phyloP scores from a whole-genome alignment of 2,888 invertebrate species.

The Serripes groenlandicus region DNA sequence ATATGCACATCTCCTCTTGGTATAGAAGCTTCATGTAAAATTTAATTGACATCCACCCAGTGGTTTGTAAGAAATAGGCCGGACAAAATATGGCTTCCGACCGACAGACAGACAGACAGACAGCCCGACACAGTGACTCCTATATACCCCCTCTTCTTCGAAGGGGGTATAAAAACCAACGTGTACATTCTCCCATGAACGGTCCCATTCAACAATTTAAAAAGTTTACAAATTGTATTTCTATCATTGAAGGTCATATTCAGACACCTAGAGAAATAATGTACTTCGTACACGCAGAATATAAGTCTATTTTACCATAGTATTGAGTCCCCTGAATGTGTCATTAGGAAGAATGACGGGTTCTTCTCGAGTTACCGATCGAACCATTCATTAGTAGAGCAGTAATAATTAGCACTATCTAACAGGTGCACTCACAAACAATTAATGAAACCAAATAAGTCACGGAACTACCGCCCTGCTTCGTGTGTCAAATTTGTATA shows the following conservation, averaged over 20 bases:
- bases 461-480: constrained; percentile 10
- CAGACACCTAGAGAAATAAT: neutral
- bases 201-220: too few species aligned
- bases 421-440: constrained; percentile 25
- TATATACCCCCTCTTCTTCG: too few species aligned
- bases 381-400: neutral
- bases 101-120: too few species aligned
- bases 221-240: too few species aligned
- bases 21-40: too few species aligned
- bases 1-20: too few species aligned
- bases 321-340: neutral
- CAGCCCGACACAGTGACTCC: too few species aligned
- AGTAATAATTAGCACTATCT: constrained; percentile 12
- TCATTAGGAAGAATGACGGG: neutral
- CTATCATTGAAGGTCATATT: neutral
- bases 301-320: neutral
- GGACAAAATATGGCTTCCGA: too few species aligned
- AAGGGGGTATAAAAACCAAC: too few species aligned
- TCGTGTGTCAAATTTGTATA: constrained; percentile 19
- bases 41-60: too few species aligned
- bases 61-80: too few species aligned
- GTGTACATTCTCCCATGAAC: too few species aligned
- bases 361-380: neutral
- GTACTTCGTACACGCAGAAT: neutral
- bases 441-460: constrained; percentile 15